Percentiles rank a stretch among this genome's conserved stretches.
These are phyloP conservation scores for Isurus oxyrinchus DNA, from an alignment of 2,113 vertebrate genomes.

Conservation along the genomic window DNA sequence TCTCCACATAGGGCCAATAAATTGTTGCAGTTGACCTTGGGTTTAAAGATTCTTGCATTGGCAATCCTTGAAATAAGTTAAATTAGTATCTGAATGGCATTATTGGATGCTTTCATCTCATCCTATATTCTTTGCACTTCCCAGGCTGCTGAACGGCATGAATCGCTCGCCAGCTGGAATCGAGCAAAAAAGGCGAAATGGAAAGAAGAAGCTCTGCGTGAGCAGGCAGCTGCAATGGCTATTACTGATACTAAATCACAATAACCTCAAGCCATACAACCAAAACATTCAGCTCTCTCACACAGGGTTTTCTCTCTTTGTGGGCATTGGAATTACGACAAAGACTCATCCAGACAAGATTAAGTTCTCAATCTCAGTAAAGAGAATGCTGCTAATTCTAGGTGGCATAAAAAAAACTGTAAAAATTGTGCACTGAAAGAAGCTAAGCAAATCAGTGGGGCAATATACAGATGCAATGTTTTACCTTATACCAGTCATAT, in stretches of 20 bases:
- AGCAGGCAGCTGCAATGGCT: conserved; percentile 35
- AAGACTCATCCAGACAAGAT: not conserved
- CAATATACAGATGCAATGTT: not conserved
- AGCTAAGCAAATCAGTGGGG: not conserved
- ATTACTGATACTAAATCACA: conserved; percentile 49
- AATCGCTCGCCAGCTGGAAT: conserved; percentile 63
- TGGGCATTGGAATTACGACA: not conserved
- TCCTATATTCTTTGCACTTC: not conserved
- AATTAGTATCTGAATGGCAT: not conserved
- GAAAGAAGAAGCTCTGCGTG: conserved; percentile 50
- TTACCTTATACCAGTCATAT: not conserved
- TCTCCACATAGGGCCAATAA: not conserved
- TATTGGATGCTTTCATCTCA: not conserved
- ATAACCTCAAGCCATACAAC: conserved; percentile 40
- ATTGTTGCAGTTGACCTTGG: not conserved
- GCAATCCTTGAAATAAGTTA: not conserved
- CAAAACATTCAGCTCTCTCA: too few relatives aligned
- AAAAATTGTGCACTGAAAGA: not conserved
- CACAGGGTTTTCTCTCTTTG: not conserved
- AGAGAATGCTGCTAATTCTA: not conserved
- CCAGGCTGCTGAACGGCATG: conserved; percentile 57
- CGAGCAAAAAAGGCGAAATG: conserved; percentile 65
- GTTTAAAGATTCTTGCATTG: not conserved
- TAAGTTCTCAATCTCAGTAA: not conserved
- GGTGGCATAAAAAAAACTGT: not conserved